Evolutionary conservation across 1,140 invertebrate species (phyloP), one percentile per base, ranked within the genome.

Genomic region (Procambarus clarkii): DNA sequence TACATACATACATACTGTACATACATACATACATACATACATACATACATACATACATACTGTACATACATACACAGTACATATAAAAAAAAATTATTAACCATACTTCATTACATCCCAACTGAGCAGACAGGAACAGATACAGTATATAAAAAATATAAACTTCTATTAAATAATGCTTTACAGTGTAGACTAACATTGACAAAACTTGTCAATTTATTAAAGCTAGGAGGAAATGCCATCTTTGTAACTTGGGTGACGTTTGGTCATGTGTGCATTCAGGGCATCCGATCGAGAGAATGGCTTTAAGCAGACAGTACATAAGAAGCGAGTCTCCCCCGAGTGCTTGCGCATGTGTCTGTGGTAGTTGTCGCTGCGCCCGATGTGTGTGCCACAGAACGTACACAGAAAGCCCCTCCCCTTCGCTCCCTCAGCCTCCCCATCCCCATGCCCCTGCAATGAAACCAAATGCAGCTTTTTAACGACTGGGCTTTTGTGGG

Each of bases 301-400:
- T 86, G 94, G 93, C 87, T 94, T 95, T 3, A 94, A 94, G 93
- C 95, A 95, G 80, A 94, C 93, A 94, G 93, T 82, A 95, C 95
- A 9, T 93, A 94, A 92, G 95, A 95, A 24, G 94, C 94, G 94
- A 95, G 24, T 94, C 91, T 18, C 83, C 83, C 34, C 1, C 18
- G 83, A 85, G 83, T 85, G 83, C 83, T 85, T 85, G 64, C 83
- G 83, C 83, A 85, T 85, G 69, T 85, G 83, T 85, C 83, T 85
- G 64, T 71, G 83, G 83, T 85, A 85, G 83, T 85, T 85, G 83
- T 85, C 83, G 83, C 58, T 85, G 64, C 83, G 83, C 58, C 83
- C 45, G 64, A 85, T 85, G 83, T 85, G 83, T 48, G 64, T 71
- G 21, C 64, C 83, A 71, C 83, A 85, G 64, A 85, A 85, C 44